Evolutionary conservation across 2,113 vertebrate species (phyloP), one percentile per base, ranked within the genome.

Genomic region (Peromyscus polionotus): DNA sequence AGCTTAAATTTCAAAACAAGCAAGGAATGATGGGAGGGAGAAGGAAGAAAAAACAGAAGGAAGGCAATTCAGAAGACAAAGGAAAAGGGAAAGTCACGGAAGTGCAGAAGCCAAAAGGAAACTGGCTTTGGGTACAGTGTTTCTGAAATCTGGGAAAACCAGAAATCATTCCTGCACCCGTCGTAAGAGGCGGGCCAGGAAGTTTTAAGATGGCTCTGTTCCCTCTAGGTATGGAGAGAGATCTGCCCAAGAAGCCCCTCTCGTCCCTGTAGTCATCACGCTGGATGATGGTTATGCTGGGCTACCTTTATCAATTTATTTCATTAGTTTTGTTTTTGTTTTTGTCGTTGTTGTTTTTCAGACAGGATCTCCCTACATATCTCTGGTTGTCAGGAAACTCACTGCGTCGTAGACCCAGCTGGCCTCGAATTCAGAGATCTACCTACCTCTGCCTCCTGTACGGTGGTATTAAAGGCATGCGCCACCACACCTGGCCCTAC

Each of bases 1-100:
- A 94, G 65, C 16, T 92, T 31, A 42, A 86, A 42, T 83, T 94
- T 59, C 45, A 42, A 77, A 85, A 59, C n/a, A 88, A 73, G 57
- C 9, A 85, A 75, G 26, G 33, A 39, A 57, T 10, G 48, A 45
- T 72, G 8, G 39, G 61, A 87, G 22, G 28, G 33, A 85, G 16
- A 22, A 39, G 54, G 42, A 65, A 33, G 54, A 54, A 54, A 54
- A 85, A 75, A 26, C 28, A 2, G 45, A 88, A 86, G 28, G n/a
- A n/a, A 79, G 89, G 31, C 26, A 42, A 11, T 33, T 61, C 11
- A 67, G 28, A 67, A 75, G 26, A 36, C 2, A 67, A 63, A 91
- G 36, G 42, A 28, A 59, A 95, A 42, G 33, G 33, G 13, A 45
- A 92, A 92, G 10, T 36, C 6, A 48, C 67, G 13, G n/a, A 94